Conservation (phyloP, 1,140 invertebrate species). For the Bombus impatiens region DNA sequence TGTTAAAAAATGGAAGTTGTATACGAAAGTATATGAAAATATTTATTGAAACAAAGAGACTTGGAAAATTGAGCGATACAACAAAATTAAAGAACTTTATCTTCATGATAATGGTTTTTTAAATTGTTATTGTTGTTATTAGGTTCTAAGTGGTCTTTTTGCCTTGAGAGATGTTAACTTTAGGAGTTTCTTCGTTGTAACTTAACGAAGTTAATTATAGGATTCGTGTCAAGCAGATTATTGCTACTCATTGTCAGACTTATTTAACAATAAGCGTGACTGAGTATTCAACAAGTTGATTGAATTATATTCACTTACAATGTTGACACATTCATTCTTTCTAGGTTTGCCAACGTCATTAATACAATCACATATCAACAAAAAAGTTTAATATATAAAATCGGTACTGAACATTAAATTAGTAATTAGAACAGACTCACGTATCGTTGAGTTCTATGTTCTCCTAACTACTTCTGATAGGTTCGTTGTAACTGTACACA, state of each 20-base stretch:
- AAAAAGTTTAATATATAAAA: not conserved
- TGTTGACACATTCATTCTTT: not conserved
- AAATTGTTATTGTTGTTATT: too few relatives aligned
- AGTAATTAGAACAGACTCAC: not conserved
- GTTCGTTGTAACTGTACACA: conserved; percentile 37
- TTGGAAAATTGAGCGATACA: not conserved
- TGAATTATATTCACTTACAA: too few relatives aligned
- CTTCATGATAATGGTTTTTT: not conserved
- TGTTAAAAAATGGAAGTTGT: not conserved
- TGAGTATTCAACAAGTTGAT: too few relatives aligned
- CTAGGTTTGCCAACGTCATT: too few relatives aligned
- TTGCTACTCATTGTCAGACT: not conserved
- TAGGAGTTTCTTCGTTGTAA: too few relatives aligned
- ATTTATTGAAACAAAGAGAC: not conserved
- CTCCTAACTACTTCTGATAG: conserved; percentile 39
- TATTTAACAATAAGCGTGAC: too few relatives aligned
- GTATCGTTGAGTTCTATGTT: conserved; percentile 22
- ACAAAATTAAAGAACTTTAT: not conserved
- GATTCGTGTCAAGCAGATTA: not conserved
- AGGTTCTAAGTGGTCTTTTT: too few relatives aligned
- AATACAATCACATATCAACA: not conserved
- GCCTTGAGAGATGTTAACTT: too few relatives aligned
- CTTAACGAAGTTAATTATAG: too few relatives aligned
- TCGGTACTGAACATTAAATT: not conserved
- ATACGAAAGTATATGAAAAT: not conserved